Evolutionary conservation across 2,888 invertebrate species (phyloP).

Genomic region (Netelia inedita): DNA sequence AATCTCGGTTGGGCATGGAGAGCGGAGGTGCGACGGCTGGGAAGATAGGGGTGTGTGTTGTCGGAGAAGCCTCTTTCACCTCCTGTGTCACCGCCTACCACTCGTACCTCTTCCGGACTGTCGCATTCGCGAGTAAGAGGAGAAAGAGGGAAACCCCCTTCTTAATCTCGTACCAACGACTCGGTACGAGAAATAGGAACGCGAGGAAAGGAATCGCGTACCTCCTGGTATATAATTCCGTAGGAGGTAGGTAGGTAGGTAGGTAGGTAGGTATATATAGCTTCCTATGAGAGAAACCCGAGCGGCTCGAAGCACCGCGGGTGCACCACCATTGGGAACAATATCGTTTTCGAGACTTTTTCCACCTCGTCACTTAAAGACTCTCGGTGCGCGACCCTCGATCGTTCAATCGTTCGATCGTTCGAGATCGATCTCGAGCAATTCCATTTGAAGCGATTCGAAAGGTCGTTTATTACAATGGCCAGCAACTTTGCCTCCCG

Average conservation of each 20-base stretch:
- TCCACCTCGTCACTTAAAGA: background rate
- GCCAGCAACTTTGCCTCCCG: too few relatives aligned
- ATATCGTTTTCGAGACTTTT: background rate
- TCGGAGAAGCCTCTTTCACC: slow-evolving; percentile 59
- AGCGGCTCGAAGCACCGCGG: background rate
- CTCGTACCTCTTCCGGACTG: slow-evolving; percentile 48
- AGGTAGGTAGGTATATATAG: background rate
- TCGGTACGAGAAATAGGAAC: slow-evolving; percentile 71
- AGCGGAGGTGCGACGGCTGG: slow-evolving; percentile 55
- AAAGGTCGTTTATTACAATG: too few relatives aligned
- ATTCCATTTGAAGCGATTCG: too few relatives aligned
- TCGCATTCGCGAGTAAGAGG: slow-evolving; percentile 47
- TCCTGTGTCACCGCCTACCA: slow-evolving; percentile 19
- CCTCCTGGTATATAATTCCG: background rate
- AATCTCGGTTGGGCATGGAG: slow-evolving; percentile 63
- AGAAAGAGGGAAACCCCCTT: slow-evolving; percentile 52
- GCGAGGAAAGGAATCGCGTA: slow-evolving; percentile 7
- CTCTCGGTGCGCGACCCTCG: background rate
- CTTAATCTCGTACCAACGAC: slow-evolving; percentile 76
- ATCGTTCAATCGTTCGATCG: background rate
- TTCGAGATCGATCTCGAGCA: background rate
- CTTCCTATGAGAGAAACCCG: slow-evolving; percentile 5
- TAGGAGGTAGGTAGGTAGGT: slow-evolving; percentile 6
- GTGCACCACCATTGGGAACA: background rate
- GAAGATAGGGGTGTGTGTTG: slow-evolving; percentile 29